A percentile compares a stretch with the other conserved stretches of the same genome.
Evolutionary conservation across 2,113 vertebrate species (phyloP).

Genomic region (Callithrix jacchus): DNA sequence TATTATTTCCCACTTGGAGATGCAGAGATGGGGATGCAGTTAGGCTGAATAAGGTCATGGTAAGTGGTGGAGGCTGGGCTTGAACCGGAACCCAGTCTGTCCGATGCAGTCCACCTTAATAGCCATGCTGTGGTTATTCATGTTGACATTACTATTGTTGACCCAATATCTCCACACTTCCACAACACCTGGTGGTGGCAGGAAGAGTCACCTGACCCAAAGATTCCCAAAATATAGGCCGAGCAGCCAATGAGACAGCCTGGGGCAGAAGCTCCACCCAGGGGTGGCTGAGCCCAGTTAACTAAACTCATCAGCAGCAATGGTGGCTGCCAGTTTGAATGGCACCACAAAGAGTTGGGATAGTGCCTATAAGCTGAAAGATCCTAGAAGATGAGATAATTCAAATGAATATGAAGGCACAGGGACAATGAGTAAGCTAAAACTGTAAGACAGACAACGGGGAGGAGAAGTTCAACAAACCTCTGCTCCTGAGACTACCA

Average conservation of each 20-base stretch:
- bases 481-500: neutral
- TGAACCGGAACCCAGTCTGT: neutral
- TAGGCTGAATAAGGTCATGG: neutral
- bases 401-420: neutral
- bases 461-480: neutral
- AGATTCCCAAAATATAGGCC: neutral
- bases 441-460: neutral
- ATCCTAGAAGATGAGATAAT: neutral
- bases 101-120: neutral
- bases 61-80: neutral
- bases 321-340: neutral
- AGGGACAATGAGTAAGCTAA: neutral
- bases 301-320: neutral
- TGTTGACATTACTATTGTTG: no score
- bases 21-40: neutral
- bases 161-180: neutral
- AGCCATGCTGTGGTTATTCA: fast-evolving
- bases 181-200: neutral
- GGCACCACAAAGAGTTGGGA: neutral
- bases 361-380: neutral
- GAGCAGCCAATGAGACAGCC: neutral
- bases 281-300: neutral
- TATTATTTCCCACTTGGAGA: neutral
- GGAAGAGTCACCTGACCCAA: neutral
- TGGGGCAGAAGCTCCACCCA: neutral